Evolutionary conservation across 2,888 invertebrate species (phyloP), one percentile per base, ranked within the genome.

Genomic region (Yponomeuta evonymella): DNA sequence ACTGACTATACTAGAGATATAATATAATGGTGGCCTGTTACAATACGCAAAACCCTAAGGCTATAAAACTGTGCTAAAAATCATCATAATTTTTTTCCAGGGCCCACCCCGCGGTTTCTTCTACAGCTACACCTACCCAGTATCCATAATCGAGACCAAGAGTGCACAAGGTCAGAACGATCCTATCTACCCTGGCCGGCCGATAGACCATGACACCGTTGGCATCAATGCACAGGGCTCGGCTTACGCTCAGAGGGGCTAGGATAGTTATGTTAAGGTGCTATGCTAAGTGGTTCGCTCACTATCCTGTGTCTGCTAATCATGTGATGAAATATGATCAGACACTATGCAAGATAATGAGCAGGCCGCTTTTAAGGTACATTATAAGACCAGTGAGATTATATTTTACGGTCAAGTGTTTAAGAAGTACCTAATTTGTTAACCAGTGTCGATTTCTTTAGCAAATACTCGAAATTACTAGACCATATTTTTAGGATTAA

Each of bases 101-200:
- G 92, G 94, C 65, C 94, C 94, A 30, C 95, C 95, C 70, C 93
- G 93, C 78, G 95, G 95, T 70, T 96, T 96, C 92, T 96, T 94
- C 93, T 96, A 96, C 84, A 94, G 93, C 77, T 95, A 94, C 84
- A 93, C 94, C 76, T 95, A 95, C 84, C 94, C 95, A 43, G 95
- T 94, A n/a, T 94, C 88, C 75, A 83, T 88, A 72, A 85, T 93
- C 63, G 82, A 82, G 2, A 79, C 83, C 67, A 92, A 92, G 81
- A 88, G 77, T 67, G 84, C 75, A 4, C 51, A 58, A 58, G 76
- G 79, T 3, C 77, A 69, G 48, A 74, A 75, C 6, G 80, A 77
- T 3, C 74, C 76, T n/a, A 71, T 75, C 71, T 76, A 79, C 74
- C 79, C 83, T 62, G 83, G 82, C 9, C 80, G 82, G 72, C 81